phyloP scores from a whole-genome alignment of 2,888 invertebrate species.

The Cryptosula pallasiana region DNA sequence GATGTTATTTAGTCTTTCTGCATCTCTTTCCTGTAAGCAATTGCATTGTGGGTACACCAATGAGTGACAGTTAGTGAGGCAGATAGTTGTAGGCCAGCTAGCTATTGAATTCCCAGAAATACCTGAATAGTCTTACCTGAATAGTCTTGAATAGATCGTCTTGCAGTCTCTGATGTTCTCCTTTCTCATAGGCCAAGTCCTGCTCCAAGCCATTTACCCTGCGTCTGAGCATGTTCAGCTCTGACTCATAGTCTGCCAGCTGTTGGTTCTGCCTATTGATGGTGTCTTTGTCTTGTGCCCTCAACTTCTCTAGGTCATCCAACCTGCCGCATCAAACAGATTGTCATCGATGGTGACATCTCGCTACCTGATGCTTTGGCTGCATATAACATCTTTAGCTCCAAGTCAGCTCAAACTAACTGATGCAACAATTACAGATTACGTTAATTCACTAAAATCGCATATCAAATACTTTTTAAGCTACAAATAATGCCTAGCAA shows the following conservation, averaged over 20 bases:
- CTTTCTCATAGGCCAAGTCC: slow-evolving; percentile 27
- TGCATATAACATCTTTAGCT: too few species aligned
- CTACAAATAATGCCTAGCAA: too few species aligned
- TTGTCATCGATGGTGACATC: neutral
- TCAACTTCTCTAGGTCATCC: slow-evolving; percentile 27
- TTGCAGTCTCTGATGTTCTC: slow-evolving; percentile 27
- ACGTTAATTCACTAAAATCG: neutral
- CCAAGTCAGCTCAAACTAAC: neutral
- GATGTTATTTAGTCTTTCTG: slow-evolving; percentile 56
- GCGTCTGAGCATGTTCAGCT: slow-evolving; percentile 27
- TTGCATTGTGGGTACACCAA: too few species aligned
- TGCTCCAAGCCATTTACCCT: slow-evolving; percentile 27
- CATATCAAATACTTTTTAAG: too few species aligned
- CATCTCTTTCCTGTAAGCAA: slow-evolving; percentile 54
- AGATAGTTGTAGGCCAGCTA: too few species aligned
- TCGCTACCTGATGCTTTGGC: neutral
- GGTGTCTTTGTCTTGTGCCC: slow-evolving; percentile 28
- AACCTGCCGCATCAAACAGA: slow-evolving; percentile 23
- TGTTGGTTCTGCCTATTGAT: slow-evolving; percentile 29
- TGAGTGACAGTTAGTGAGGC: too few species aligned
- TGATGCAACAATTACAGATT: neutral
- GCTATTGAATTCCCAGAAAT: too few species aligned
- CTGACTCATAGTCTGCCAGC: slow-evolving; percentile 28
- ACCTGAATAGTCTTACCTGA: too few species aligned
- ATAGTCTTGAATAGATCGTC: slow-evolving; percentile 24